phyloP scores from a whole-genome alignment of 2,797 vertebrate genomes.

The Apogon hyalosoma region DNA sequence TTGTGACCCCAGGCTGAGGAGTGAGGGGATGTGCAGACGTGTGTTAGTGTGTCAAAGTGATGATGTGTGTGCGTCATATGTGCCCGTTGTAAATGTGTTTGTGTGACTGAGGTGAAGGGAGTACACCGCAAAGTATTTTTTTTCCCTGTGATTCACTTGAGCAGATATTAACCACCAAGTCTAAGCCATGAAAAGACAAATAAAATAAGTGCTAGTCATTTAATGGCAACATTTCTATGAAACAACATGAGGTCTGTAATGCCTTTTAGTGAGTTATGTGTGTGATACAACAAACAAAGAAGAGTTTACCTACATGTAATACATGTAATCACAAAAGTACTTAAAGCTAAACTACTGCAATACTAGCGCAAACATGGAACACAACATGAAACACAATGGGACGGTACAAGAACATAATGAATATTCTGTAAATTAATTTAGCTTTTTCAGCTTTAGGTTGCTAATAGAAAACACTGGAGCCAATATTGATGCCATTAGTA shows the following conservation, averaged over 20 bases:
- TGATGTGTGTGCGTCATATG: slow-evolving; percentile 23
- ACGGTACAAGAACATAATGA: not conserved
- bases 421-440: not conserved
- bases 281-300: slow-evolving; percentile 86
- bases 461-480: no score
- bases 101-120: slow-evolving; percentile 40
- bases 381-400: not conserved
- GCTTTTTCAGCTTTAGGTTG: no score
- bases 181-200: slow-evolving; percentile 93
- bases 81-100: slow-evolving; percentile 21
- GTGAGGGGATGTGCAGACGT: slow-evolving; percentile 46
- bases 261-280: slow-evolving; percentile 87
- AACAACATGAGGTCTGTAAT: slow-evolving; percentile 89
- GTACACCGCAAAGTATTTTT: slow-evolving; percentile 88
- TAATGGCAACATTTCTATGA: slow-evolving; percentile 92
- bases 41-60: slow-evolving; percentile 55
- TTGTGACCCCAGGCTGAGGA: slow-evolving; percentile 89
- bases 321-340: slow-evolving; percentile 19
- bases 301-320: slow-evolving; percentile 84
- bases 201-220: slow-evolving; percentile 92
- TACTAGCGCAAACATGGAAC: not conserved
- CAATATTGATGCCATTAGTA: no score
- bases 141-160: slow-evolving; percentile 94
- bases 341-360: slow-evolving; percentile 3
- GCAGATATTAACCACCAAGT: slow-evolving; percentile 97